Conservation (phyloP, 2,113 vertebrate species). For the Columba janthina region DNA sequence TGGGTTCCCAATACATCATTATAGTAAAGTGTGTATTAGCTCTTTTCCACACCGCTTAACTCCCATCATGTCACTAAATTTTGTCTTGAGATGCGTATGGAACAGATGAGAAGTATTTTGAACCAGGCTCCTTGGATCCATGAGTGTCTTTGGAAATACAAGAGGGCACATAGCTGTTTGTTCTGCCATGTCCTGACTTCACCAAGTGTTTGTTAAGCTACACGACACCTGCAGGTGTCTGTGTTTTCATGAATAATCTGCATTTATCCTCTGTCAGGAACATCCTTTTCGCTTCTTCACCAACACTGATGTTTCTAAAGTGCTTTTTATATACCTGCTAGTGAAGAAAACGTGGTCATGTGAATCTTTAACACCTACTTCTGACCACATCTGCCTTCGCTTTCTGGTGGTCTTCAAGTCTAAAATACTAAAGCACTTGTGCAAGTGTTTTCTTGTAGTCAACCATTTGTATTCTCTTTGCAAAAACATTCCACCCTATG, state of each 20-base stretch:
- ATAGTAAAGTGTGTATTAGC: too few relatives aligned
- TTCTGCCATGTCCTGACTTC: neutral
- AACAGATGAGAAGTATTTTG: neutral
- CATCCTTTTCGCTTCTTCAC: neutral
- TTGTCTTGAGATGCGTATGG: accelerated
- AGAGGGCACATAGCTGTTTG: neutral
- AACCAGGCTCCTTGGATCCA: neutral
- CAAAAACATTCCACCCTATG: neutral
- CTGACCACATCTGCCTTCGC: neutral
- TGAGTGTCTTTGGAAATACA: neutral
- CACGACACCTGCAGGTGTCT: too few relatives aligned
- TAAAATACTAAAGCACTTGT: neutral
- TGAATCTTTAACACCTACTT: too few relatives aligned
- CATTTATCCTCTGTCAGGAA: accelerated
- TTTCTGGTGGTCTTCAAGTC: neutral
- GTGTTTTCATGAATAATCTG: neutral
- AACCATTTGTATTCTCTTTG: neutral
- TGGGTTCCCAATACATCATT: accelerated
- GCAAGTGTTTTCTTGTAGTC: neutral
- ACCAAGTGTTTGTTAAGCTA: neutral
- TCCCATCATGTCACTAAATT: neutral
- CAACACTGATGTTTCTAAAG: neutral
- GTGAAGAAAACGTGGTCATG: neutral
- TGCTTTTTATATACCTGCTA: neutral
- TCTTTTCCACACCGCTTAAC: too few relatives aligned